phyloP scores from a whole-genome alignment of 1,140 invertebrate species.

The Drosophila pruinosa region DNA sequence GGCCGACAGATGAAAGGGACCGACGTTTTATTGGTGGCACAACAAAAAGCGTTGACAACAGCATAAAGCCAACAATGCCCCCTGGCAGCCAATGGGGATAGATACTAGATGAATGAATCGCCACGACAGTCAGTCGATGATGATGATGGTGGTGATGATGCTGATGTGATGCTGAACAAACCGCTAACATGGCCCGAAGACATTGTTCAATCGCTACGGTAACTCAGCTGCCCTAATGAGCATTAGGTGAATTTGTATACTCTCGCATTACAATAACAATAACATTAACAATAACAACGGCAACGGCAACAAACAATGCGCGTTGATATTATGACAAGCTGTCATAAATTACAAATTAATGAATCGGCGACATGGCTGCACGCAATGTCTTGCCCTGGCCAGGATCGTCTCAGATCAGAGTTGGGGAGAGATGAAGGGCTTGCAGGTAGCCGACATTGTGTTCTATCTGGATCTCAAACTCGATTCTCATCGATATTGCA shows the following conservation, averaged over 20 bases:
- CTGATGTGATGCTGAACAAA: slow-evolving; percentile 48
- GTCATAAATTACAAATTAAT: slow-evolving; percentile 82
- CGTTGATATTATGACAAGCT: slow-evolving; percentile 78
- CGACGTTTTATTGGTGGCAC: slow-evolving; percentile 71
- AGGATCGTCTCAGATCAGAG: neutral
- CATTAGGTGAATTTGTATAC: slow-evolving; percentile 37
- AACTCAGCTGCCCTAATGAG: slow-evolving; percentile 71
- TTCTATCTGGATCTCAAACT: slow-evolving; percentile 23
- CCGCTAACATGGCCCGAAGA: slow-evolving; percentile 72
- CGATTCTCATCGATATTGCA: slow-evolving; percentile 48
- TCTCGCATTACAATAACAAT: slow-evolving; percentile 32
- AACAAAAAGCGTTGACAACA: slow-evolving; percentile 81
- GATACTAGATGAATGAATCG: slow-evolving; percentile 28
- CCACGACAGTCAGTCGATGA: slow-evolving; percentile 13
- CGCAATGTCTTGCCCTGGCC: slow-evolving; percentile 12
- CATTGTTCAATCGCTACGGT: slow-evolving; percentile 64
- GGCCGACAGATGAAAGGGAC: slow-evolving; percentile 62
- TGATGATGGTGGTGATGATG: slow-evolving; percentile 43
- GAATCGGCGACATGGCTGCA: slow-evolving; percentile 27
- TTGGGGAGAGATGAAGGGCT: neutral
- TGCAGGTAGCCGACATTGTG: slow-evolving; percentile 27
- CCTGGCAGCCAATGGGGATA: slow-evolving; percentile 33
- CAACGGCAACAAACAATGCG: too few relatives aligned
- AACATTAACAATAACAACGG: slow-evolving; percentile 10
- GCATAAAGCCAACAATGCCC: slow-evolving; percentile 74